These are phyloP conservation scores for Drosophila navojoa DNA, from an alignment of 1,140 invertebrate genomes.

Conservation along the genomic window DNA sequence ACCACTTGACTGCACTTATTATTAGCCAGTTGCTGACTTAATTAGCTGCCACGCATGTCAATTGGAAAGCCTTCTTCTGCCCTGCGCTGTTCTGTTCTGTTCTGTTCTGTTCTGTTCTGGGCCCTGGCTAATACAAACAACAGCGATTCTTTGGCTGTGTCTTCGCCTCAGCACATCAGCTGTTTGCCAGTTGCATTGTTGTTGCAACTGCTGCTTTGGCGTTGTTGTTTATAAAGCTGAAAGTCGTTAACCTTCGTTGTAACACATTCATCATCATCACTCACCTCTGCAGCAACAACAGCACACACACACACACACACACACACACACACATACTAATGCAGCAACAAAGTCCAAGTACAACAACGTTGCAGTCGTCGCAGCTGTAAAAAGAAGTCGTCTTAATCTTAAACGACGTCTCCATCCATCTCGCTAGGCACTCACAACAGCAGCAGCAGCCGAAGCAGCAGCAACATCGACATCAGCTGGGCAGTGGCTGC, in stretches of 20 bases:
- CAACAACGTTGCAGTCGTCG: conserved; percentile 48
- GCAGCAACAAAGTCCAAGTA: conserved; percentile 43
- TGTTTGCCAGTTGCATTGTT: conserved; percentile 39
- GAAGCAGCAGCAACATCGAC: conserved; percentile 16
- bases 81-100: not conserved
- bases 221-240: conserved; percentile 76
- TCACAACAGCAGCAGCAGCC: conserved; percentile 24
- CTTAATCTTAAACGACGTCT: conserved; percentile 83
- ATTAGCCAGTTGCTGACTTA: conserved; percentile 75
- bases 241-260: conserved; percentile 83
- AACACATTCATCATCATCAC: conserved; percentile 83
- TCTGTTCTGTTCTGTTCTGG: not conserved
- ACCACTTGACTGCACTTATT: conserved; percentile 64
- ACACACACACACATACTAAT: not conserved
- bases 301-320: conserved; percentile 15
- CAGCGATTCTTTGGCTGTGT: conserved; percentile 41
- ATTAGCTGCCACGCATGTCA: conserved; percentile 51
- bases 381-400: conserved; percentile 80
- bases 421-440: conserved; percentile 72
- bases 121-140: not conserved
- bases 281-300: conserved; percentile 57
- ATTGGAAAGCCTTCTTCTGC: not conserved
- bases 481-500: conserved; percentile 61
- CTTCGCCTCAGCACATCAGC: conserved; percentile 43
- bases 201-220: conserved; percentile 13